These are phyloP conservation scores for Drosophila miranda DNA, from an alignment of 1,140 invertebrate genomes.

Conservation along the genomic window DNA sequence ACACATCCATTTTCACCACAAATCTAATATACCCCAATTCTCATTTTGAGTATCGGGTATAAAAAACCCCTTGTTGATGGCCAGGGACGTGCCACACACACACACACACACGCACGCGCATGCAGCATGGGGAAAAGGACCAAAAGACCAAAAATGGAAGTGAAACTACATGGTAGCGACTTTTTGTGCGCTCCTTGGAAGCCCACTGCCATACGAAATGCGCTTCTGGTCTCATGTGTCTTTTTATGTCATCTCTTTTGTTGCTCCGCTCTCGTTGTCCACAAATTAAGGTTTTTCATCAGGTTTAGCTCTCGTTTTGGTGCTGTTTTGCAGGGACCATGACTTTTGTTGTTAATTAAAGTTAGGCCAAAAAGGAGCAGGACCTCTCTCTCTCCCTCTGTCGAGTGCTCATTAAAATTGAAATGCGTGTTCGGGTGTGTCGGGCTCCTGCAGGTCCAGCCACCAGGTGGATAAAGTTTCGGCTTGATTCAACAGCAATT, in stretches of 20 bases:
- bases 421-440: constrained; percentile 30
- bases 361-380: constrained; percentile 47
- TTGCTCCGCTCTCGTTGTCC: constrained; percentile 2
- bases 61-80: constrained; percentile 26
- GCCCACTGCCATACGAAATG: constrained; percentile 37
- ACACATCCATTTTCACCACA: too few relatives aligned
- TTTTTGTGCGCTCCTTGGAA: constrained; percentile 63
- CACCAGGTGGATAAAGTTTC: too few relatives aligned
- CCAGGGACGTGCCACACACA: constrained; percentile 6
- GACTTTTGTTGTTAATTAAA: constrained; percentile 75
- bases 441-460: too few relatives aligned
- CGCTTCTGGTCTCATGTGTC: constrained; percentile 61
- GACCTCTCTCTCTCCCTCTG: constrained; percentile 4
- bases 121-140: constrained; percentile 17
- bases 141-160: constrained; percentile 2
- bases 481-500: too few relatives aligned
- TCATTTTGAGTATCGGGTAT: too few relatives aligned
- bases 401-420: constrained; percentile 70
- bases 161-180: constrained; percentile 70
- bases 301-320: constrained; percentile 3
- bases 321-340: constrained; percentile 13
- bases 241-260: constrained; percentile 37
- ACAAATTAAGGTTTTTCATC: constrained; percentile 51
- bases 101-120: not conserved
- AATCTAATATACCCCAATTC: too few relatives aligned